Percentiles rank a stretch among this genome's conserved stretches.
These are phyloP conservation scores for Albula glossodonta DNA, from an alignment of 2,113 vertebrate genomes.

Conservation along the genomic window DNA sequence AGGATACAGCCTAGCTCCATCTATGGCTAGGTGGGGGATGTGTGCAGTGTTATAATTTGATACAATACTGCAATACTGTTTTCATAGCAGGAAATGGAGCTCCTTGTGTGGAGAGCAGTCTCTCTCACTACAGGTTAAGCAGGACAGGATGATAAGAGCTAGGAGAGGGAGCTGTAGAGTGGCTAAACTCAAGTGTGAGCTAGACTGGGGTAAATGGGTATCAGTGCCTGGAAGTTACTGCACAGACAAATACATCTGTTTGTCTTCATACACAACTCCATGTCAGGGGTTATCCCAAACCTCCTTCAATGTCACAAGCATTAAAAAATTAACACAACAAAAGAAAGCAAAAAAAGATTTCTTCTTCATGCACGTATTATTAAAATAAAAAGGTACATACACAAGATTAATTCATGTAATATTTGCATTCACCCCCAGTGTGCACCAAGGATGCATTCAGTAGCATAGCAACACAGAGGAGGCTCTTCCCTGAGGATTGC, in stretches of 20 bases:
- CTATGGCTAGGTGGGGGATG: slow-evolving; percentile 51
- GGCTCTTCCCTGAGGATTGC: slow-evolving; percentile 82
- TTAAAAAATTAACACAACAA: slow-evolving; percentile 69
- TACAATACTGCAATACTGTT: slow-evolving; percentile 47
- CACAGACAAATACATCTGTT: not conserved
- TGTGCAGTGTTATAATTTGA: slow-evolving; percentile 71
- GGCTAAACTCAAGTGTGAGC: not conserved
- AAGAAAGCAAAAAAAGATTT: slow-evolving; percentile 46
- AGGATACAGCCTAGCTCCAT: slow-evolving; percentile 22
- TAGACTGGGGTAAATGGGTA: not conserved
- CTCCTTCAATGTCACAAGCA: slow-evolving; percentile 76
- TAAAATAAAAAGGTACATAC: slow-evolving; percentile 66
- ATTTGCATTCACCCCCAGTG: slow-evolving; percentile 76
- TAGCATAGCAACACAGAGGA: slow-evolving; percentile 79
- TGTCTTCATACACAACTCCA: slow-evolving; percentile 32
- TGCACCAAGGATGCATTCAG: slow-evolving; percentile 76
- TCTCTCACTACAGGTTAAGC: slow-evolving; percentile 2
- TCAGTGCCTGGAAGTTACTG: slow-evolving; percentile 1
- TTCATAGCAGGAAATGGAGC: not conserved
- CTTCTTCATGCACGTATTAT: slow-evolving; percentile 32
- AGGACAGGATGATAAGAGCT: not conserved
- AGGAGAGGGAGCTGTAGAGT: not conserved
- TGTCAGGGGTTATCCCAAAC: slow-evolving; percentile 69
- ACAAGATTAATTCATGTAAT: slow-evolving; percentile 79
- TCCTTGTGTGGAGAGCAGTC: not conserved